phyloP scores from a whole-genome alignment of 2,797 vertebrate genomes.

The Oryzias sinensis region DNA sequence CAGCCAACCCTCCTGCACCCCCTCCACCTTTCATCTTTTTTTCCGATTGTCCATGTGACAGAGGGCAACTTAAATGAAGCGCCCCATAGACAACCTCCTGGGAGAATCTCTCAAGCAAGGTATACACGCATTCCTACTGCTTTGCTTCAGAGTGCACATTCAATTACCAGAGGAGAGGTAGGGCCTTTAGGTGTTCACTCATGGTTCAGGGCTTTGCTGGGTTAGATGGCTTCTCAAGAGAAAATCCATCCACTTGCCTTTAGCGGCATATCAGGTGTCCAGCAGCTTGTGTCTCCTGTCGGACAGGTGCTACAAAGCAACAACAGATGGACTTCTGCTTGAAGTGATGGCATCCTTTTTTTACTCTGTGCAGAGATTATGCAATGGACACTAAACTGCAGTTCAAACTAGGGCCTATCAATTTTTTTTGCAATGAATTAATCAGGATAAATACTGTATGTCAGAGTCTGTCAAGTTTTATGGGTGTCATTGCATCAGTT shows the following conservation, averaged over 20 bases:
- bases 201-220: conserved; percentile 54
- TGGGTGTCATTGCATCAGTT: no score
- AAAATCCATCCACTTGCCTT: conserved; percentile 67
- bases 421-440: no score
- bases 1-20: conserved; percentile 62
- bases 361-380: conserved; percentile 56
- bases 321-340: conserved; percentile 58
- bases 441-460: no score
- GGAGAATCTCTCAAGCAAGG: conserved; percentile 62
- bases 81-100: conserved; percentile 53
- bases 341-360: conserved; percentile 63
- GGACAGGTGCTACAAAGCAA: conserved; percentile 63
- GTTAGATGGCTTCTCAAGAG: conserved; percentile 50
- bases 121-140: conserved; percentile 43
- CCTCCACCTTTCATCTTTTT: conserved; percentile 77
- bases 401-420: conserved; percentile 20
- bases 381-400: conserved; percentile 34
- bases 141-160: conserved; percentile 64
- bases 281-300: conserved; percentile 54
- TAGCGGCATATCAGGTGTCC: conserved; percentile 62
- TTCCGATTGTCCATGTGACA: conserved; percentile 74
- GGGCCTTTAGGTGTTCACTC: conserved; percentile 65
- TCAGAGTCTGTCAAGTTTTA: no score
- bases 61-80: conserved; percentile 74
- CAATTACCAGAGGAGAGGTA: conserved; percentile 65